These are phyloP conservation scores for Nyctalus aviator DNA, from an alignment of 2,797 vertebrate genomes.

Conservation along the genomic window DNA sequence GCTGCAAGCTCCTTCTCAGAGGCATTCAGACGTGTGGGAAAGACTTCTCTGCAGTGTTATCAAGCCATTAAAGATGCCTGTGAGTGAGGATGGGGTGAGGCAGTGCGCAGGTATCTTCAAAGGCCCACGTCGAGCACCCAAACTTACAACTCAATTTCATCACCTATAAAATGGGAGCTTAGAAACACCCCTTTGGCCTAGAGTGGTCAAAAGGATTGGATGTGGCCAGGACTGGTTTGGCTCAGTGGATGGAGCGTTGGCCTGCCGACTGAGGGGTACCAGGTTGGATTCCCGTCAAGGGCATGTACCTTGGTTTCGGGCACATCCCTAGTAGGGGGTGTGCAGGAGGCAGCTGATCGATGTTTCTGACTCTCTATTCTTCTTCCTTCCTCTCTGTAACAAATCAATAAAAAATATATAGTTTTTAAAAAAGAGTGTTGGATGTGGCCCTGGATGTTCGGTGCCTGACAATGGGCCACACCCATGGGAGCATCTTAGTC, in stretches of 20 bases:
- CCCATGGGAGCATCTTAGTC: neutral
- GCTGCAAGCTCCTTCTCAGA: neutral
- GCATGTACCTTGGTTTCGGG: no score
- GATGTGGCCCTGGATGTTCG: fast-evolving
- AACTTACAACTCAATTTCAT: neutral
- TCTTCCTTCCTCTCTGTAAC: no score
- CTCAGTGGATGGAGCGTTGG: no score
- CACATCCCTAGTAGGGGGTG: no score
- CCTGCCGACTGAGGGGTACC: no score
- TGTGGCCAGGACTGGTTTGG: neutral
- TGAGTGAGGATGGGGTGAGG: neutral
- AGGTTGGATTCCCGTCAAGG: no score
- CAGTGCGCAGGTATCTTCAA: no score
- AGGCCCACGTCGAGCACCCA: neutral
- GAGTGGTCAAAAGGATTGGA: fast-evolving
- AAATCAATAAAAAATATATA: no score
- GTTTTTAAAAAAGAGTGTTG: no score
- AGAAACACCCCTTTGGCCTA: neutral
- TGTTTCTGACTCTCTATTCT: no score
- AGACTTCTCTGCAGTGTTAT: neutral
- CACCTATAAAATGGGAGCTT: neutral
- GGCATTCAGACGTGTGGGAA: neutral
- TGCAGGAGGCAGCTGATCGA: no score
- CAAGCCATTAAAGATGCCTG: no score
- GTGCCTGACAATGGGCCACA: neutral